Conservation (phyloP, 1,140 invertebrate genomes). For the Lasaia peninsularis region DNA sequence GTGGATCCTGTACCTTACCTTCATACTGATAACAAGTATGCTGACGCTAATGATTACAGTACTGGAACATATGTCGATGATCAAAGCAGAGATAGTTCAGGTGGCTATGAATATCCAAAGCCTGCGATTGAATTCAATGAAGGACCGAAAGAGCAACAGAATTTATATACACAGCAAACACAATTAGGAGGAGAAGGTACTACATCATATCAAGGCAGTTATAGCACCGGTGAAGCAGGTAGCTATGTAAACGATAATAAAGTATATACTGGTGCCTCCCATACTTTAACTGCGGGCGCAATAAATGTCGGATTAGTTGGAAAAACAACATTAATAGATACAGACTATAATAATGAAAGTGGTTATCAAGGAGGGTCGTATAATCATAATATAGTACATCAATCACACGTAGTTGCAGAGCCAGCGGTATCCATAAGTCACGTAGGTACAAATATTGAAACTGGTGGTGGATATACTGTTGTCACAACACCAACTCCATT, state of each 20-base stretch:
- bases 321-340: constrained; percentile 68
- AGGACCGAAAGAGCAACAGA: constrained; percentile 19
- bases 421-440: constrained; percentile 57
- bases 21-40: constrained; percentile 42
- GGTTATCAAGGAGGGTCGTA: constrained; percentile 32
- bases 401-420: constrained; percentile 40
- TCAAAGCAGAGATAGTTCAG: constrained; percentile 20
- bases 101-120: constrained; percentile 37
- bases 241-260: constrained; percentile 49
- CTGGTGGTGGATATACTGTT: constrained; percentile 46
- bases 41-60: constrained; percentile 27
- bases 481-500: constrained; percentile 60
- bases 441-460: constrained; percentile 46
- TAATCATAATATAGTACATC: constrained; percentile 30
- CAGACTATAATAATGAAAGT: constrained; percentile 41
- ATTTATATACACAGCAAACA: constrained; percentile 18
- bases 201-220: constrained; percentile 27
- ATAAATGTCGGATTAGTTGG: constrained; percentile 72
- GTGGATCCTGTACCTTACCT: constrained; percentile 47
- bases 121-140: constrained; percentile 33
- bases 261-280: constrained; percentile 52
- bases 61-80: background rate
- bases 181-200: constrained; percentile 13
- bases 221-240: constrained; percentile 39
- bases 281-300: constrained; percentile 67